Percentiles rank a stretch among this genome's conserved stretches.
Evolutionary conservation across 2,888 invertebrate species (phyloP).

Genomic region (Dicycla oo): DNA sequence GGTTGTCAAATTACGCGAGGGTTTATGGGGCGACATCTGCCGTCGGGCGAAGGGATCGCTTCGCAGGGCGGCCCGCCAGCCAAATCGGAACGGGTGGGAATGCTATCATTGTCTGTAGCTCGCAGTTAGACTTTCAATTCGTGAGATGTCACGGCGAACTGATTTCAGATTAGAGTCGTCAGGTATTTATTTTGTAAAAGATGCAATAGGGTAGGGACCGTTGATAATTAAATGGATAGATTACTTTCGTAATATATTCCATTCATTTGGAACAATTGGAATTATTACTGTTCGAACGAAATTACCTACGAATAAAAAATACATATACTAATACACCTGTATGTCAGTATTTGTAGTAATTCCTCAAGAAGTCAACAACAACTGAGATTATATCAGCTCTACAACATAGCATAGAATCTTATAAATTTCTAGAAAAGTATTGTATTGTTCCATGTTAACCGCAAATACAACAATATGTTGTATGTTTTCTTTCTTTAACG

Average conservation of each 20-base stretch:
- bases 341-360: not conserved
- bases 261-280: not conserved
- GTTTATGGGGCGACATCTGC: constrained; percentile 77
- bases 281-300: not conserved
- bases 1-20: constrained; percentile 67
- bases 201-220: constrained; percentile 42
- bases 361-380: constrained; percentile 2
- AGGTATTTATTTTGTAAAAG: constrained; percentile 52
- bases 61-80: constrained; percentile 62
- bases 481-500: no score
- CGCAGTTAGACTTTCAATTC: constrained; percentile 63
- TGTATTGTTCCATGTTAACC: no score
- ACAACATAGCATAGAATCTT: not conserved
- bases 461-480: no score
- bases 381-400: constrained; percentile 24
- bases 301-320: not conserved
- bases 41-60: constrained; percentile 66
- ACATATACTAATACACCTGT: not conserved
- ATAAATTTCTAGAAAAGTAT: not conserved
- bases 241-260: not conserved
- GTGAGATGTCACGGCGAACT: constrained; percentile 70
- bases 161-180: constrained; percentile 59
- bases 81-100: constrained; percentile 57
- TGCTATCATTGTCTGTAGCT: constrained; percentile 59
- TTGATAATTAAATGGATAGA: constrained; percentile 44